phyloP scores from a whole-genome alignment of 2,888 invertebrate species.

The Teleogryllus oceanicus region DNA sequence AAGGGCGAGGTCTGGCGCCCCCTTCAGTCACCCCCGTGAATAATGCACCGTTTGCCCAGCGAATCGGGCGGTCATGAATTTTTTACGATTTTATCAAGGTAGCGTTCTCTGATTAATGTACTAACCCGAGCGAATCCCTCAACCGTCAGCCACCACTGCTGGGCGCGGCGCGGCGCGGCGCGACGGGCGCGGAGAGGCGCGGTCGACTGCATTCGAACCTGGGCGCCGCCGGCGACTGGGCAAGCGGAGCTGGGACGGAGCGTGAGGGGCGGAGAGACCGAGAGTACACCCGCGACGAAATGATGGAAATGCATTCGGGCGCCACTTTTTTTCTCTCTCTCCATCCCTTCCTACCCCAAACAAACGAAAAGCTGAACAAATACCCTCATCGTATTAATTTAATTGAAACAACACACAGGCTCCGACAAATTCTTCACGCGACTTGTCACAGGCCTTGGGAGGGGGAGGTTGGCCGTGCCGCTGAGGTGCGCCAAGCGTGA shows the following conservation, averaged over 20 bases:
- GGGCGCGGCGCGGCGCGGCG: no score
- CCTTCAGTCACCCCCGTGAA: slow-evolving; percentile 18
- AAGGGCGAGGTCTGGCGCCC: neutral
- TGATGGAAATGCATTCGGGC: neutral
- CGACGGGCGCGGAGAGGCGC: neutral
- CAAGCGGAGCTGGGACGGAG: no score
- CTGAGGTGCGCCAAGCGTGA: neutral
- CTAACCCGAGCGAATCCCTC: neutral
- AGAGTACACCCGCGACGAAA: neutral
- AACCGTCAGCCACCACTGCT: neutral
- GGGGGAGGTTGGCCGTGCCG: neutral
- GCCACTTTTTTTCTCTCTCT: neutral
- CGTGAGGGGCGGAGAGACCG: neutral
- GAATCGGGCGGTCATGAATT: neutral
- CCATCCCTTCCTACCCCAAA: neutral
- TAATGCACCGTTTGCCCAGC: slow-evolving; percentile 18
- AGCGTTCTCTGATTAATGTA: slow-evolving; percentile 10
- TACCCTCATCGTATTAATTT: neutral
- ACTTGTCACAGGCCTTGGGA: neutral
- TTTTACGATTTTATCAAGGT: slow-evolving; percentile 18
- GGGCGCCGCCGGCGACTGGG: neutral
- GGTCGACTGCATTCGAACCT: neutral
- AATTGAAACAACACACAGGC: neutral
- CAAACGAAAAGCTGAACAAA: neutral
- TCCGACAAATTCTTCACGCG: neutral